A percentile compares a stretch with the other conserved stretches of the same genome.
These are phyloP conservation scores for Drosophila borealis DNA, from an alignment of 2,888 invertebrate genomes.

Conservation along the genomic window DNA sequence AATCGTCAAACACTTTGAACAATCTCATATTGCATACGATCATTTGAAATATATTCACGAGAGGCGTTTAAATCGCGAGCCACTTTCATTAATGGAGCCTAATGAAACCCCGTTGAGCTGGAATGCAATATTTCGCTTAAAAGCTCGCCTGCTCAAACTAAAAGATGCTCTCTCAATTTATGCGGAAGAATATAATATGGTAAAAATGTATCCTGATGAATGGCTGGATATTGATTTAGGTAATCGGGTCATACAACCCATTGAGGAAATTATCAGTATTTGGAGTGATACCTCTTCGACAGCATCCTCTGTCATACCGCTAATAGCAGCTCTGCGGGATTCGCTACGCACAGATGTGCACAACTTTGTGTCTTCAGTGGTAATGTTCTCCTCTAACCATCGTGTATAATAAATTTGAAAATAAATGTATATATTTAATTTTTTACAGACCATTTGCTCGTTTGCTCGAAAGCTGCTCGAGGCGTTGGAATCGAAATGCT, in stretches of 20 bases:
- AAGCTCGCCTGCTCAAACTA: constrained; percentile 35
- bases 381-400: constrained; percentile 1
- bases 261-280: constrained; percentile 62
- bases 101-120: constrained; percentile 21
- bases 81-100: constrained; percentile 4
- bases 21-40: constrained; percentile 38
- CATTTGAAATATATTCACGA: constrained; percentile 58
- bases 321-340: constrained; percentile 60
- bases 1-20: constrained; percentile 50
- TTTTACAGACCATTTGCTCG: constrained; percentile 49
- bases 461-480: constrained; percentile 62
- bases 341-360: constrained; percentile 58
- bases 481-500: constrained; percentile 49
- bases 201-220: constrained; percentile 62
- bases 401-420: too few species aligned
- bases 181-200: constrained; percentile 48
- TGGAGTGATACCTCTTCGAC: constrained; percentile 41
- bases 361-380: constrained; percentile 63
- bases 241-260: constrained; percentile 59
- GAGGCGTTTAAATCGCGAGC: constrained; percentile 37
- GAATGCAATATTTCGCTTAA: constrained; percentile 49
- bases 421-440: not conserved
- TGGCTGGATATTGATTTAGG: constrained; percentile 64
- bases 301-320: constrained; percentile 60
- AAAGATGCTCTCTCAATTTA: constrained; percentile 60